Evolutionary conservation across 2,888 invertebrate species (phyloP).

Genomic region (Helleia helle): DNA sequence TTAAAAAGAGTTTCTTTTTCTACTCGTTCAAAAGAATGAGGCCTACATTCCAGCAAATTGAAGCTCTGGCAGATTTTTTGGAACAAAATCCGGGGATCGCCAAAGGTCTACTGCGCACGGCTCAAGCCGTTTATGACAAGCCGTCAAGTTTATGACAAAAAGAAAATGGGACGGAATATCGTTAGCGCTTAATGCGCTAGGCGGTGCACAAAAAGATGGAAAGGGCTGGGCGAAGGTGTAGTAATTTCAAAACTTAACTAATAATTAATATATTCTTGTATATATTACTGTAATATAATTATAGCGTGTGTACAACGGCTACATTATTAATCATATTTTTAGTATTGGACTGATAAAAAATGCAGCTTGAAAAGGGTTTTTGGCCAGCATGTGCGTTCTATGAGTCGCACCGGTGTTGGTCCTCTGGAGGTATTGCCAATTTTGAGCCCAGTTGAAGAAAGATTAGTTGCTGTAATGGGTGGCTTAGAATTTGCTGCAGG

Average conservation of each 20-base stretch:
- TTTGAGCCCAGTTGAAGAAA: neutral
- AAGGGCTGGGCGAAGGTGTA: conserved; percentile 8
- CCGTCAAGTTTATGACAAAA: neutral
- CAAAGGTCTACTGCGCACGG: neutral
- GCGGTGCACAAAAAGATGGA: neutral
- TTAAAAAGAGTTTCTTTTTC: too few species aligned
- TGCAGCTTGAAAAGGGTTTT: conserved; percentile 2
- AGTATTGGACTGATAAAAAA: conserved; percentile 10
- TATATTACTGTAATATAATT: neutral
- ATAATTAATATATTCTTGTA: neutral
- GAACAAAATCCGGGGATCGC: neutral
- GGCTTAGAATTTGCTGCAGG: conserved; percentile 1
- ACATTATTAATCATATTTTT: neutral
- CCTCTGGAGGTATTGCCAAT: neutral
- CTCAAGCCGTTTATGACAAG: too few species aligned
- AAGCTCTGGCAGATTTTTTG: neutral
- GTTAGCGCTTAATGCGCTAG: neutral
- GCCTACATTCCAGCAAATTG: neutral
- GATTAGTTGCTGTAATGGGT: conserved; percentile 5
- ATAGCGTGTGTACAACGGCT: too few species aligned
- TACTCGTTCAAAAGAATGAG: too few species aligned
- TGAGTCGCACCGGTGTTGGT: conserved; percentile 9
- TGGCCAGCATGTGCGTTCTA: neutral
- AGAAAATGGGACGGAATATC: neutral
- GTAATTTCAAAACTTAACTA: too few species aligned